These are phyloP conservation scores for Polyergus mexicanus DNA, from an alignment of 1,140 invertebrate genomes.

Conservation along the genomic window DNA sequence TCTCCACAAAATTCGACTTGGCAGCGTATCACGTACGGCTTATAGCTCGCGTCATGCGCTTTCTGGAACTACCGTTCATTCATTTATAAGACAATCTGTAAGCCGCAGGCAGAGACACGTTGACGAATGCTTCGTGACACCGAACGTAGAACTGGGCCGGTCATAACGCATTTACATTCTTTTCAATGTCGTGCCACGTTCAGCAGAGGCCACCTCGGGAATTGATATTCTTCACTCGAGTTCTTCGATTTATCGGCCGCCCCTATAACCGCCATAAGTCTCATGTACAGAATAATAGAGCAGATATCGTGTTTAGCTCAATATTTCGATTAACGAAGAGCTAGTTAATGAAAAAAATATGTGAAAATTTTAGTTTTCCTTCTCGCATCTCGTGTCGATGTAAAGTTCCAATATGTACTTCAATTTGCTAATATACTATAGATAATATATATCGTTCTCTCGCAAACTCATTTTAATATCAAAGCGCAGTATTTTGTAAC, in stretches of 20 bases:
- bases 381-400: too few relatives aligned
- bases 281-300: slow-evolving; percentile 76
- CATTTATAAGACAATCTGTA: slow-evolving; percentile 75
- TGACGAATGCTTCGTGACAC: slow-evolving; percentile 68
- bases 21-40: slow-evolving; percentile 64
- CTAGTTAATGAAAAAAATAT: neutral
- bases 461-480: too few relatives aligned
- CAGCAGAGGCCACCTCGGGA: slow-evolving; percentile 80
- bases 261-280: slow-evolving; percentile 78
- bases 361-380: neutral
- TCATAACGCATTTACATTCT: slow-evolving; percentile 84
- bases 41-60: slow-evolving; percentile 54
- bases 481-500: neutral
- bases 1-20: slow-evolving; percentile 55
- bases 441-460: too few relatives aligned
- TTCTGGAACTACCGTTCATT: slow-evolving; percentile 48
- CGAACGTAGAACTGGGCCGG: slow-evolving; percentile 77
- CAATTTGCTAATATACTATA: too few relatives aligned
- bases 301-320: slow-evolving; percentile 50
- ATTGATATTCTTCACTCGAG: slow-evolving; percentile 82
- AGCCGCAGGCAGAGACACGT: slow-evolving; percentile 62
- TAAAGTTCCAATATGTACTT: too few relatives aligned
- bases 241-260: slow-evolving; percentile 81
- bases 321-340: slow-evolving; percentile 46
- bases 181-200: slow-evolving; percentile 83